phyloP scores from a whole-genome alignment of 2,113 vertebrate species.

The Cromileptes altivelis region DNA sequence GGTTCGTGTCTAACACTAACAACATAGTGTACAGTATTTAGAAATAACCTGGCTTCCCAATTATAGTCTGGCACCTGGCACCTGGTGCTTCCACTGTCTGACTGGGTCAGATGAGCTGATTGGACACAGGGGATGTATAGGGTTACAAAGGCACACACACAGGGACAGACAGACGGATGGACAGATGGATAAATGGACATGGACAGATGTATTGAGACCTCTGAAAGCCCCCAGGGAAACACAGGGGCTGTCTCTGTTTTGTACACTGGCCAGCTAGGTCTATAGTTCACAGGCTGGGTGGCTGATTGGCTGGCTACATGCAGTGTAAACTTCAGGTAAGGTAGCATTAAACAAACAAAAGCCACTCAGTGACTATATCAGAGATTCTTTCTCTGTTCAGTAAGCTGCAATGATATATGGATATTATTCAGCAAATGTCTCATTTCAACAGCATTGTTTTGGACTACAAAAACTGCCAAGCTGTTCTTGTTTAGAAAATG shows the following conservation, averaged over 20 bases:
- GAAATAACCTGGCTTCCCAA: slow-evolving; percentile 53
- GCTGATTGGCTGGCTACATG: slow-evolving; percentile 27
- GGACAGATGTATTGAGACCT: slow-evolving; percentile 72
- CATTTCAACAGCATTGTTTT: not conserved
- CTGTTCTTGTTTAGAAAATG: not conserved
- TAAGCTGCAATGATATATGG: not conserved
- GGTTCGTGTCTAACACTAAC: slow-evolving; percentile 9
- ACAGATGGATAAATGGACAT: slow-evolving; percentile 61
- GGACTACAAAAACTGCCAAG: not conserved
- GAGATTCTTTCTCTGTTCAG: not conserved
- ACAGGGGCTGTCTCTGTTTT: slow-evolving; percentile 38
- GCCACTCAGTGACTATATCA: not conserved
- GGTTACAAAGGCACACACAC: slow-evolving; percentile 65
- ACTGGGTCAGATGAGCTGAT: slow-evolving; percentile 74
- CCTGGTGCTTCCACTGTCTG: slow-evolving; percentile 54
- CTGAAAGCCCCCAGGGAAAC: slow-evolving; percentile 44
- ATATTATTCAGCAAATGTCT: not conserved
- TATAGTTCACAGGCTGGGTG: slow-evolving; percentile 50
- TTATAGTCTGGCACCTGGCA: slow-evolving; percentile 59
- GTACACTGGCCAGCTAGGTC: slow-evolving; percentile 55
- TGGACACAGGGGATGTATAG: slow-evolving; percentile 72
- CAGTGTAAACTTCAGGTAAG: slow-evolving; percentile 9
- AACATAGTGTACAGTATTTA: slow-evolving; percentile 48
- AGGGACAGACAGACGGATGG: slow-evolving; percentile 71
- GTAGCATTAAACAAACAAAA: slow-evolving; percentile 3